A percentile compares a stretch with the other conserved stretches of the same genome.
Conservation (phyloP, 2,888 invertebrate species). For the Apamea sordens region DNA sequence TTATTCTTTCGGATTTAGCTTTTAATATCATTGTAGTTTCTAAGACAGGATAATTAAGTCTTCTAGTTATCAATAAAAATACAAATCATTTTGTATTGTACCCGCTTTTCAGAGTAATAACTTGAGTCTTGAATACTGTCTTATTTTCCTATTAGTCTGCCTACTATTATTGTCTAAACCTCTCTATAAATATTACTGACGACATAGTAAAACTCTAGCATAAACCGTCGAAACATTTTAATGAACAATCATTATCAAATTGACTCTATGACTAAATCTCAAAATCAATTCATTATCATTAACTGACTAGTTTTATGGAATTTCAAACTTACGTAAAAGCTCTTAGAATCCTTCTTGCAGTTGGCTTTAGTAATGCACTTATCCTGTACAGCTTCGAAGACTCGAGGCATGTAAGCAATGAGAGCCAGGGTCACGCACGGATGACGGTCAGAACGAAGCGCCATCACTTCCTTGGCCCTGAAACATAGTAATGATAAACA, state of each 20-base stretch:
- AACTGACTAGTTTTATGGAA: neutral
- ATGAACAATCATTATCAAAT: neutral
- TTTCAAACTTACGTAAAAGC: slow-evolving; percentile 92
- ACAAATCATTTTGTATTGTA: neutral
- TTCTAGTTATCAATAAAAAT: too few relatives aligned
- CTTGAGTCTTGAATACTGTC: neutral
- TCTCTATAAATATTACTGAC: neutral
- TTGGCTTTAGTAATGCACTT: slow-evolving; percentile 95
- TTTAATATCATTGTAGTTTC: neutral
- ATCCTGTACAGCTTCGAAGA: slow-evolving; percentile 95
- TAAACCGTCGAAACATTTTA: neutral
- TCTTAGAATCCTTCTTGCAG: slow-evolving; percentile 95
- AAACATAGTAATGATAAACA: slow-evolving; percentile 56
- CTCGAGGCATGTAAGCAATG: slow-evolving; percentile 95
- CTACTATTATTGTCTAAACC: neutral
- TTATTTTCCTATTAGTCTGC: too few relatives aligned
- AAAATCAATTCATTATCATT: neutral
- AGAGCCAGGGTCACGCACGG: slow-evolving; percentile 95
- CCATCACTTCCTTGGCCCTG: slow-evolving; percentile 94
- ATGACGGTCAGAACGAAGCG: slow-evolving; percentile 93
- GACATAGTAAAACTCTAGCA: neutral
- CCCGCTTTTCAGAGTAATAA: neutral
- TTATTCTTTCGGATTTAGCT: neutral
- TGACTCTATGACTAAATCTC: neutral
- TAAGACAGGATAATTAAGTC: neutral